Conservation (phyloP, 2,797 vertebrate genomes). For the Notamacropus eugenii region DNA sequence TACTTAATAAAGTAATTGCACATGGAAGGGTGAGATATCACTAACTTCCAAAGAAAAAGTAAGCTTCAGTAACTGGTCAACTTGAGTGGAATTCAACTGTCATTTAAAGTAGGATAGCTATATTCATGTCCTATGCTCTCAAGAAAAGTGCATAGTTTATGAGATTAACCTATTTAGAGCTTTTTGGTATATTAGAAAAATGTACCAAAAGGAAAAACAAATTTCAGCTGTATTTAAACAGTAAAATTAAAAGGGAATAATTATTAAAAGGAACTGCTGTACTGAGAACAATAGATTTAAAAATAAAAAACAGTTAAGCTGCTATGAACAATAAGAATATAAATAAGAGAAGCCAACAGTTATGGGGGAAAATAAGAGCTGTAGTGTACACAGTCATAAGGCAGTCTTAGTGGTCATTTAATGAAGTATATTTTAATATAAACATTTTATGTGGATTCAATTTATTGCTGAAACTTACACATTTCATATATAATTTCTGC, state of each 20-base stretch:
- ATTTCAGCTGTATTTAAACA: constrained; percentile 2
- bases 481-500: constrained; percentile 71
- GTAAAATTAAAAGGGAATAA: constrained; percentile 44
- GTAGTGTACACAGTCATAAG: constrained; percentile 37
- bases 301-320: constrained; percentile 58
- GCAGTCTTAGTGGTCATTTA: constrained; percentile 21
- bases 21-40: not conserved
- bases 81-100: not conserved
- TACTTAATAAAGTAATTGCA: not conserved
- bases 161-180: not conserved
- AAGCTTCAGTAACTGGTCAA: not conserved
- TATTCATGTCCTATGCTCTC: not conserved
- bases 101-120: not conserved
- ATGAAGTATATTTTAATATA: constrained; percentile 20
- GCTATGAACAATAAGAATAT: constrained; percentile 48
- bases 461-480: constrained; percentile 40
- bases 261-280: constrained; percentile 43
- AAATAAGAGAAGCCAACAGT: constrained; percentile 54
- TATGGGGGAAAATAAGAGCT: constrained; percentile 50
- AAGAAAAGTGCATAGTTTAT: not conserved
- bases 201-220: not conserved
- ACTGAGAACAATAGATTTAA: constrained; percentile 28
- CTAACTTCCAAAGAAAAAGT: constrained; percentile 11
- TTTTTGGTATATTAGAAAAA: not conserved
- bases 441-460: constrained; percentile 45